Percentiles rank a stretch among this genome's conserved stretches.
Evolutionary conservation across 2,797 vertebrate genomes (phyloP).

Genomic region (Merluccius polli): DNA sequence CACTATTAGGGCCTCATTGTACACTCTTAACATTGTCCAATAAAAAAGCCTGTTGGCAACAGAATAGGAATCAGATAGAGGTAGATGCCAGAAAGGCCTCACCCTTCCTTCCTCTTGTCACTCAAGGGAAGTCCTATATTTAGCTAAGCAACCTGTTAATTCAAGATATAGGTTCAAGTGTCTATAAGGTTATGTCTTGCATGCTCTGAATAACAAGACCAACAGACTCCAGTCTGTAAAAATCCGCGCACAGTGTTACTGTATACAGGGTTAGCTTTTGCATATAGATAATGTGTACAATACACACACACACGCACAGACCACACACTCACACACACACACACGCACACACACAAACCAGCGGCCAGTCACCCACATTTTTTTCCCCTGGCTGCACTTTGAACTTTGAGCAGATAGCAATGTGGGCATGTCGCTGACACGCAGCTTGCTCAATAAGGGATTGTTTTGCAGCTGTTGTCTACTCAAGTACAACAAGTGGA

Average conservation of each 20-base stretch:
- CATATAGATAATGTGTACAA: neutral
- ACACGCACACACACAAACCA: neutral
- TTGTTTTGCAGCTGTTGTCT: constrained; percentile 25
- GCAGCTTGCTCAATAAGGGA: constrained; percentile 14
- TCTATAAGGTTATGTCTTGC: neutral
- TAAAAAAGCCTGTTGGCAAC: neutral
- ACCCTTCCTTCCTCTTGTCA: neutral
- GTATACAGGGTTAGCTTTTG: too few species aligned
- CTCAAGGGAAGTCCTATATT: neutral
- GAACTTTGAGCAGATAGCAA: constrained; percentile 37
- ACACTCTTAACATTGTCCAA: neutral
- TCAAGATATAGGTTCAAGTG: constrained; percentile 5
- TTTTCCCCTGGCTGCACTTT: constrained; percentile 50
- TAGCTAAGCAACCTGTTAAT: constrained; percentile 11
- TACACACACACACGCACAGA: neutral
- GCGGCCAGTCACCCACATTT: neutral
- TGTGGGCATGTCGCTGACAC: constrained; percentile 8
- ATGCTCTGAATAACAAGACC: neutral
- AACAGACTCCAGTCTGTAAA: neutral
- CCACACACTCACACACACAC: neutral
- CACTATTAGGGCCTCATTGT: neutral
- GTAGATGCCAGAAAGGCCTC: neutral
- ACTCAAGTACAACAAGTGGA: neutral
- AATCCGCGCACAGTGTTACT: too few species aligned
- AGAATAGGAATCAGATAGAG: neutral